phyloP scores from a whole-genome alignment of 2,888 invertebrate genomes.

The Oscheius sp. region DNA sequence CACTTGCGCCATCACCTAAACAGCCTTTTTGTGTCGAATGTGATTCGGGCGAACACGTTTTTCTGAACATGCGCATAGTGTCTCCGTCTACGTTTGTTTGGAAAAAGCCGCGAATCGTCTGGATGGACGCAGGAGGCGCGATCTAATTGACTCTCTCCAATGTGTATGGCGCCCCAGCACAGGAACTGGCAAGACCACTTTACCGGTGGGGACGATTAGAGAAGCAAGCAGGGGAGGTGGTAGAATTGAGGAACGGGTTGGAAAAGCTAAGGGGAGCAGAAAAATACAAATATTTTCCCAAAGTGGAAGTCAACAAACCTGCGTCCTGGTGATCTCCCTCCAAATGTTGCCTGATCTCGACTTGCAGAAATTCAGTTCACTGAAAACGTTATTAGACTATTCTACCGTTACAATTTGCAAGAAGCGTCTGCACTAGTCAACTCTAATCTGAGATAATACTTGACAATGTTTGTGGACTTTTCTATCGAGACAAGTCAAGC shows the following conservation, averaged over 20 bases:
- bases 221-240: not conserved
- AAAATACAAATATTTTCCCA: no score
- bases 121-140: no score
- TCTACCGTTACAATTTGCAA: not conserved
- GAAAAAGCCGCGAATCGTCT: no score
- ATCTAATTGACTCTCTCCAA: slow-evolving; percentile 10
- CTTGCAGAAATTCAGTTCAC: slow-evolving; percentile 61
- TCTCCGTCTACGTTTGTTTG: no score
- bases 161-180: slow-evolving; percentile 13
- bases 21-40: no score
- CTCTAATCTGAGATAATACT: no score
- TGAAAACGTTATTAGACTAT: slow-evolving; percentile 5
- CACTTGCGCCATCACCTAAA: slow-evolving; percentile 59
- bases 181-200: slow-evolving; percentile 27
- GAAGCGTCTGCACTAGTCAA: no score
- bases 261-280: no score
- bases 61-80: no score
- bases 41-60: no score
- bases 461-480: no score
- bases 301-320: slow-evolving; percentile 27
- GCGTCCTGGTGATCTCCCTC: slow-evolving; percentile 64
- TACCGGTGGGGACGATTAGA: slow-evolving; percentile 23
- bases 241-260: no score
- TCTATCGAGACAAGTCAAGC: not conserved
- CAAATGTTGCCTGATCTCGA: slow-evolving; percentile 63